Evolutionary conservation across 2,888 invertebrate genomes (phyloP), one percentile per base, ranked within the genome.

Genomic region (Galerucella nymphaeae): DNA sequence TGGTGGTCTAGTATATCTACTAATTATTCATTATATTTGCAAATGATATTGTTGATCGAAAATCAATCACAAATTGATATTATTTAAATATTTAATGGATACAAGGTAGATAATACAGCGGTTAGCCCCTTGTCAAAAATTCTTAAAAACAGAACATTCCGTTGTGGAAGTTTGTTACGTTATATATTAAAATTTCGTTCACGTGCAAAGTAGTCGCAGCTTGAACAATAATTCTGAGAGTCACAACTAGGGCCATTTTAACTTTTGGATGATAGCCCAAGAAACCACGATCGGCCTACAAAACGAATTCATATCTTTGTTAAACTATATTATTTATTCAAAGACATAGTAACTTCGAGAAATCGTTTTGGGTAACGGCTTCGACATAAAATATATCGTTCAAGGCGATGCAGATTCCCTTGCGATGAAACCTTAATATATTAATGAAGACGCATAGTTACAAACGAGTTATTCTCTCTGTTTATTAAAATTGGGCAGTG

Each of bases 321-420:
- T 14, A n/a, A 4, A 48, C 48, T 48, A 48, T 48, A n/a, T 2
- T 14, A n/a, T 48, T 48, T n/a, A 48, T n/a, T 5, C 48, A 48
- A 14, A 48, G n/a, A 48, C 48, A 48, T 48, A n/a, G 48, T 48
- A n/a, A n/a, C n/a, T 76, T 76, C 72, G 61, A 62, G 72, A 72
- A 74, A 76, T 76, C 74, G 74, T 64, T 59, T 66, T 70, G 72
- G 67, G 69, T 76, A 74, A 74, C 74, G 67, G 76, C 74, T 74
- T 72, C 72, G 74, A 76, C 72, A 72, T 74, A 70, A 74, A 74
- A 74, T 76, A 72, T 72, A 66, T 61, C 59, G 61, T 70, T 72
- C 59, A 41, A 62, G 23, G 64, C 71, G n/a, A 61, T 61, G 20
- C 53, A 50, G 38, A 13, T 16, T 58, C 68, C 50, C 68, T 16